Percentiles rank a stretch among this genome's conserved stretches.
Evolutionary conservation across 2,113 vertebrate species (phyloP).

Genomic region (Mungos mungo): DNA sequence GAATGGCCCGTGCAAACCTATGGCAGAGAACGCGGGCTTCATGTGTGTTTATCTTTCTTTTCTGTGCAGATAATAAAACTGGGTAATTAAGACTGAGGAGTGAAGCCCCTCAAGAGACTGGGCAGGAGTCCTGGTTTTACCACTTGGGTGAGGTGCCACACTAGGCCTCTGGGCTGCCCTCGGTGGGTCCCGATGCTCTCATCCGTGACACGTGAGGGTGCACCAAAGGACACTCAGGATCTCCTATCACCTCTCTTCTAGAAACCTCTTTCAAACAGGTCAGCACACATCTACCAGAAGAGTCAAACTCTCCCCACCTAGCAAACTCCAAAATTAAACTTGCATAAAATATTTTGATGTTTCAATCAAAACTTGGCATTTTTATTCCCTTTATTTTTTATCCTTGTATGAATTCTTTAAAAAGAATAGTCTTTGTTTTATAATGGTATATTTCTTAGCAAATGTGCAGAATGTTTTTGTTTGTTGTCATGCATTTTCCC

Average conservation of each 20-base stretch:
- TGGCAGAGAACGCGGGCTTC: background rate
- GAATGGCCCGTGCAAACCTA: background rate
- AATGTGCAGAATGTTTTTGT: background rate
- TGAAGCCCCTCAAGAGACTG: background rate
- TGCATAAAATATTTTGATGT: conserved; percentile 41
- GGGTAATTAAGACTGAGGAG: conserved; percentile 42
- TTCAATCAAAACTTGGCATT: conserved; percentile 61
- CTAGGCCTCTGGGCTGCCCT: background rate
- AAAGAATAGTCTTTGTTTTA: background rate
- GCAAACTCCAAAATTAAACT: conserved; percentile 15
- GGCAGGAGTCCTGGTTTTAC: background rate
- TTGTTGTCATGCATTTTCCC: background rate
- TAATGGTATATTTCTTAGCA: conserved; percentile 18
- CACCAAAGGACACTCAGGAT: background rate
- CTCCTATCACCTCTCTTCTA: background rate
- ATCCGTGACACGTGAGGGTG: background rate
- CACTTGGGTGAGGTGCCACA: background rate
- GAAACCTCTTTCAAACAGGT: background rate
- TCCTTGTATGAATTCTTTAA: background rate
- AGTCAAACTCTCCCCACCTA: background rate
- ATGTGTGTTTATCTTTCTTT: conserved; percentile 54
- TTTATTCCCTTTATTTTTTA: conserved; percentile 34
- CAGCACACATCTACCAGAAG: background rate
- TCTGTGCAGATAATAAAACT: background rate
- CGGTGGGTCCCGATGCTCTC: background rate